Conservation (phyloP, 2,888 invertebrate genomes). For the Limnephilus marmoratus region DNA sequence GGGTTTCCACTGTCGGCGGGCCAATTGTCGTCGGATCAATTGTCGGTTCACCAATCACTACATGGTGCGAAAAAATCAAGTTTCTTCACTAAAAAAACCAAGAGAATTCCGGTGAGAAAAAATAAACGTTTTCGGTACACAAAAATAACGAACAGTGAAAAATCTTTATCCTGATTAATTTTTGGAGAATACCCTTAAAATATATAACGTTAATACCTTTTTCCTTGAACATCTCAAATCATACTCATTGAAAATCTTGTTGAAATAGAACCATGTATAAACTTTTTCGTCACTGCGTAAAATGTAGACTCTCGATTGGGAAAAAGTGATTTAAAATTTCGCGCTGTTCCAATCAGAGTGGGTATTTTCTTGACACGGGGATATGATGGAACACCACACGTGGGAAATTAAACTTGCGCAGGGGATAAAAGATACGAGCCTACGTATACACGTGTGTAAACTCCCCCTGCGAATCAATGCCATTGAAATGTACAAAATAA, state of each 20-base stretch:
- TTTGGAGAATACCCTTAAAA: too few species aligned
- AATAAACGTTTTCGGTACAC: too few species aligned
- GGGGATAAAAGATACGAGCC: neutral
- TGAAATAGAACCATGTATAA: neutral
- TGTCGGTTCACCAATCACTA: too few species aligned
- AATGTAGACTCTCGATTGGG: neutral
- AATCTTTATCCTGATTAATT: too few species aligned
- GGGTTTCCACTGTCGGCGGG: too few species aligned
- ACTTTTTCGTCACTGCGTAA: neutral
- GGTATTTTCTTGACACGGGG: constrained; percentile 10
- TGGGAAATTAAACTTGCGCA: constrained; percentile 17
- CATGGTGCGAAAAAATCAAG: too few species aligned
- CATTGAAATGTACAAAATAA: constrained; percentile 31
- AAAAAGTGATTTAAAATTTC: neutral
- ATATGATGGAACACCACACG: constrained; percentile 35
- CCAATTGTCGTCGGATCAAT: too few species aligned
- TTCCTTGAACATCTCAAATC: too few species aligned
- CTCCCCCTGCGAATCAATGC: neutral
- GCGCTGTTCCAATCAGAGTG: constrained; percentile 23
- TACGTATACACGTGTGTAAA: neutral
- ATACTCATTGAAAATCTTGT: neutral
- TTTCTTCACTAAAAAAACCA: too few species aligned
- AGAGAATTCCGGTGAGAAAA: too few species aligned
- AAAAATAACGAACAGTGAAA: too few species aligned
- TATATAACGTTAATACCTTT: too few species aligned